These are phyloP conservation scores for Eumacrocentrus americanus DNA, from an alignment of 2,888 invertebrate genomes.

Conservation along the genomic window DNA sequence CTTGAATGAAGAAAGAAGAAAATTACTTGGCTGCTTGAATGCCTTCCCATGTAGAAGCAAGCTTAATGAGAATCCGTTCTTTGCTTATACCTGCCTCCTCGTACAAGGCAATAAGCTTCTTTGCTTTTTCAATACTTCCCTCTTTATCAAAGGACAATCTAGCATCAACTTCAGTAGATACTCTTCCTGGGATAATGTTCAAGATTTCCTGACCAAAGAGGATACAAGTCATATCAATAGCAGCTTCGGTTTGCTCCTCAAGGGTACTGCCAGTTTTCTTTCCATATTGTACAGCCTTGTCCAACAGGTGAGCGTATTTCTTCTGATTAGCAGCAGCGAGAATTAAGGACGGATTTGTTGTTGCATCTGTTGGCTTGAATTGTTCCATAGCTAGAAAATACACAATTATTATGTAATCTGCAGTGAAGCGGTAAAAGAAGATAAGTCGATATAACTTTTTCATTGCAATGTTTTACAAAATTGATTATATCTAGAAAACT, in stretches of 20 bases:
- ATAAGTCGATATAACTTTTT: too few relatives aligned
- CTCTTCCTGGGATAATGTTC: conserved; percentile 95
- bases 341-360: conserved; percentile 97
- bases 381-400: conserved; percentile 87
- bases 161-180: conserved; percentile 96
- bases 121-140: conserved; percentile 88
- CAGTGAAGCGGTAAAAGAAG: too few relatives aligned
- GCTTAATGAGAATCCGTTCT: conserved; percentile 93
- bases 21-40: conserved; percentile 94
- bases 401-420: conserved; percentile 8
- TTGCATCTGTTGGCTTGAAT: conserved; percentile 98
- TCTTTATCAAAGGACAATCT: conserved; percentile 94
- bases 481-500: too few relatives aligned
- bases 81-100: conserved; percentile 87
- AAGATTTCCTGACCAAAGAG: conserved; percentile 97
- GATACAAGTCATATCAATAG: conserved; percentile 93
- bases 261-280: conserved; percentile 68
- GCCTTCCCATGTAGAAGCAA: conserved; percentile 99
- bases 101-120: conserved; percentile 87
- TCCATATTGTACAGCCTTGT: conserved; percentile 90
- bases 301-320: conserved; percentile 88
- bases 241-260: conserved; percentile 78
- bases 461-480: too few relatives aligned
- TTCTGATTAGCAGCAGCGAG: conserved; percentile 92
- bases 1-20: not conserved